Evolutionary conservation across 2,797 vertebrate genomes (phyloP).

Genomic region (Pangasius sanitwongsei): DNA sequence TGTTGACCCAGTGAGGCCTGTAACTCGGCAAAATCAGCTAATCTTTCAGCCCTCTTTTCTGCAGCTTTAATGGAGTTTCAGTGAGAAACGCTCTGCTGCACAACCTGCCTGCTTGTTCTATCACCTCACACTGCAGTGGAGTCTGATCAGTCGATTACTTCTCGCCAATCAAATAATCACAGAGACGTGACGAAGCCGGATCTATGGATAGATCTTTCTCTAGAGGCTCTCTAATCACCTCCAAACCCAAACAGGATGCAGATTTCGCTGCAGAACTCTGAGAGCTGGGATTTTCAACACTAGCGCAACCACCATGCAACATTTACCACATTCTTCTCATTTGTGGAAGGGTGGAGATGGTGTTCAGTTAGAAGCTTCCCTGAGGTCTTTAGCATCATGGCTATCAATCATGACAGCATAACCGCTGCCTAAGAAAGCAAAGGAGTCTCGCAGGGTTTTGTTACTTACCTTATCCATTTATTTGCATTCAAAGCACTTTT

Average conservation of each 20-base stretch:
- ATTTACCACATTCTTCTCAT: not conserved
- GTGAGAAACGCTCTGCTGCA: not conserved
- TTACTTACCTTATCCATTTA: slow-evolving; percentile 8
- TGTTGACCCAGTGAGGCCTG: not conserved
- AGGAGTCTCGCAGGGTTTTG: not conserved
- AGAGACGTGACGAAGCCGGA: not conserved
- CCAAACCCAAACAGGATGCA: not conserved
- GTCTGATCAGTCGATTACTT: slow-evolving; percentile 8
- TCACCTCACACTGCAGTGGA: slow-evolving; percentile 15
- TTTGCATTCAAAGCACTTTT: slow-evolving; percentile 13
- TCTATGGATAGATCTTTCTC: not conserved
- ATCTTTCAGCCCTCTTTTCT: not conserved
- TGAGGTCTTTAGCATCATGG: not conserved
- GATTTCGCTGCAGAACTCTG: not conserved
- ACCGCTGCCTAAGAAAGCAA: not conserved
- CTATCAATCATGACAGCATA: slow-evolving; percentile 2
- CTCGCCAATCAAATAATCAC: slow-evolving; percentile 9
- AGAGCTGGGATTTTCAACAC: not conserved
- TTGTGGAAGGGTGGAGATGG: not conserved
- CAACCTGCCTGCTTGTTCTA: not conserved
- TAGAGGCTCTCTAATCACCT: not conserved
- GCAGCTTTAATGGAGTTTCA: not conserved
- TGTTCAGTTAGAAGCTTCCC: not conserved
- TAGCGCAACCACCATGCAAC: not conserved
- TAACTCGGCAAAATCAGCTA: not conserved